phyloP scores from a whole-genome alignment of 30 jellyfish, hydroid and myxozoan genomes.

The Sanderia malayensis region DNA sequence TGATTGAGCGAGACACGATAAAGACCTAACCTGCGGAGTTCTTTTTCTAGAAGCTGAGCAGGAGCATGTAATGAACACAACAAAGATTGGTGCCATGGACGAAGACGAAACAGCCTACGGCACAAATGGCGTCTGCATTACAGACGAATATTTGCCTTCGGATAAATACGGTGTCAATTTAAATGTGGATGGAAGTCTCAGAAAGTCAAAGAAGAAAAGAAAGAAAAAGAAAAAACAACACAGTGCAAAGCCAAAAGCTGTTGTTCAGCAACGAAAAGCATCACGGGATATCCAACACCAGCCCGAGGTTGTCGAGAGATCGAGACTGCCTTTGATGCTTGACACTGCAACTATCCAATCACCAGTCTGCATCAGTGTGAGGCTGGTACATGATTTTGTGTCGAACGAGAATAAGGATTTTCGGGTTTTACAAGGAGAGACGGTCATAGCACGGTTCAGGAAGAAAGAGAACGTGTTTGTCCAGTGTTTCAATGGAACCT shows the following conservation, averaged over 20 bases:
- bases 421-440: conserved; percentile 37
- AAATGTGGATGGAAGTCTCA: conserved; percentile 24
- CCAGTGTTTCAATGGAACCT: conserved; percentile 28
- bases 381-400: conserved; percentile 24
- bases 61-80: conserved; percentile 7
- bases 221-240: conserved; percentile 31
- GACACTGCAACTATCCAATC: conserved; percentile 35
- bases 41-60: conserved; percentile 21
- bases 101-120: conserved; percentile 37
- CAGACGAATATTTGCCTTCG: conserved; percentile 6
- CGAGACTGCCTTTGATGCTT: conserved; percentile 42
- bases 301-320: conserved; percentile 16
- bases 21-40: neutral
- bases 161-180: conserved; percentile 29
- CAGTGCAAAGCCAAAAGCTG: conserved; percentile 2
- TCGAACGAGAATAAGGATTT: conserved; percentile 18
- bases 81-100: conserved; percentile 40
- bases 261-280: neutral
- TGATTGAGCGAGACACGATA: neutral
- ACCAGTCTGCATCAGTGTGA: conserved; percentile 30
- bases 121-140: neutral
- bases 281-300: neutral
- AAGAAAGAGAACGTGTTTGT: conserved; percentile 26
- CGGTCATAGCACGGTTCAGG: conserved; percentile 37
- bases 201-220: conserved; percentile 37